Percentiles rank a stretch among this genome's conserved stretches.
phyloP scores from a whole-genome alignment of 2,888 invertebrate species.

The Tetheella fluctuosa region DNA sequence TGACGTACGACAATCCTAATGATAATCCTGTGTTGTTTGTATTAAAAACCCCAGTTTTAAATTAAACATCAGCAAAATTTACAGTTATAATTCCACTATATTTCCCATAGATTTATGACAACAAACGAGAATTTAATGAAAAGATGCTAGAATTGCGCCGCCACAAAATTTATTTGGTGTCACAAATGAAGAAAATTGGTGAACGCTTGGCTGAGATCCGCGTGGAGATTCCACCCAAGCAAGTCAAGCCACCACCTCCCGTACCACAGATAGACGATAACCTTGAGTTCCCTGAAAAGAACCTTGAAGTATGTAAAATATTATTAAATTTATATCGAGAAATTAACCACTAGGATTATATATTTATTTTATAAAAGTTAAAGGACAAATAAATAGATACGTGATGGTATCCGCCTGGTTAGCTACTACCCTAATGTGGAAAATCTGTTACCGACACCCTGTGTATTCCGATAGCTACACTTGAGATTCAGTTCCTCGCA shows the following conservation, averaged over 20 bases:
- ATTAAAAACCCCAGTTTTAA: too few species aligned
- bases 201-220: conserved; percentile 82
- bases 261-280: conserved; percentile 77
- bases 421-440: too few species aligned
- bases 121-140: conserved; percentile 68
- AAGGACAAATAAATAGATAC: too few species aligned
- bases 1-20: too few species aligned
- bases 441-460: too few species aligned
- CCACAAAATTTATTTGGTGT: conserved; percentile 63
- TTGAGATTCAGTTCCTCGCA: too few species aligned
- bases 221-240: conserved; percentile 80
- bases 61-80: too few species aligned
- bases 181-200: conserved; percentile 63
- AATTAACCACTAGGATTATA: too few species aligned
- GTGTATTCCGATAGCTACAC: too few species aligned
- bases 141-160: conserved; percentile 69
- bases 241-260: conserved; percentile 69
- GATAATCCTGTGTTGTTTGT: too few species aligned
- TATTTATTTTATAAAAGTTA: too few species aligned
- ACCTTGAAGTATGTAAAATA: conserved; percentile 69
- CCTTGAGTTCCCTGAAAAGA: conserved; percentile 84
- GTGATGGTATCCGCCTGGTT: too few species aligned
- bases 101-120: conserved; percentile 64
- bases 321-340: not conserved
- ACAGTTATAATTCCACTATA: not conserved